Percentiles rank a stretch among this genome's conserved stretches.
phyloP scores from a whole-genome alignment of 1,140 invertebrate genomes.

The Drosophila grimshawi region DNA sequence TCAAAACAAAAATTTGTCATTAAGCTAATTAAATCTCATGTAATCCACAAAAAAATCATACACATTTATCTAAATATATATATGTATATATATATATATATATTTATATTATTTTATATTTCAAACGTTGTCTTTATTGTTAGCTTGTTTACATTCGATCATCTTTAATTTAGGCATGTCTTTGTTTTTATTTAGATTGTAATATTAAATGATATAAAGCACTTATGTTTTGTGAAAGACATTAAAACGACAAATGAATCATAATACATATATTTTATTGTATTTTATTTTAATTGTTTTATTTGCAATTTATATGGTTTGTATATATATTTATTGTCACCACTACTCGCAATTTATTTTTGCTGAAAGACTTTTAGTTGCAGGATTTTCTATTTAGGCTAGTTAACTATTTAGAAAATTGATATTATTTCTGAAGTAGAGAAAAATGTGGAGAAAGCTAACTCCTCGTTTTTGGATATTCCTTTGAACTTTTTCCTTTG shows the following conservation, averaged over 20 bases:
- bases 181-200: constrained; percentile 29
- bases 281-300: constrained; percentile 28
- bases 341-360: background rate
- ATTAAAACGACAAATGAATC: constrained; percentile 33
- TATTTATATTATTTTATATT: background rate
- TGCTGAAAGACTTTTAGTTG: background rate
- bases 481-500: background rate
- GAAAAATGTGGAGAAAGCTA: too few species aligned
- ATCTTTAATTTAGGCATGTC: constrained; percentile 35
- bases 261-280: background rate
- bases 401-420: too few species aligned
- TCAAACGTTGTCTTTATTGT: background rate
- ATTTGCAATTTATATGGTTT: constrained; percentile 29
- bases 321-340: constrained; percentile 17
- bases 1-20: background rate
- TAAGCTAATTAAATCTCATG: constrained; percentile 19
- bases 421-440: too few species aligned
- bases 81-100: constrained; percentile 12
- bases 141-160: constrained; percentile 16
- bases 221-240: constrained; percentile 38
- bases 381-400: background rate
- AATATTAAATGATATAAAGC: constrained; percentile 23
- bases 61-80: background rate
- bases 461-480: too few species aligned
- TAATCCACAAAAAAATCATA: constrained; percentile 9